Percentiles rank a stretch among this genome's conserved stretches.
These are phyloP conservation scores for Colossoma macropomum DNA, from an alignment of 2,113 vertebrate species.

Conservation along the genomic window DNA sequence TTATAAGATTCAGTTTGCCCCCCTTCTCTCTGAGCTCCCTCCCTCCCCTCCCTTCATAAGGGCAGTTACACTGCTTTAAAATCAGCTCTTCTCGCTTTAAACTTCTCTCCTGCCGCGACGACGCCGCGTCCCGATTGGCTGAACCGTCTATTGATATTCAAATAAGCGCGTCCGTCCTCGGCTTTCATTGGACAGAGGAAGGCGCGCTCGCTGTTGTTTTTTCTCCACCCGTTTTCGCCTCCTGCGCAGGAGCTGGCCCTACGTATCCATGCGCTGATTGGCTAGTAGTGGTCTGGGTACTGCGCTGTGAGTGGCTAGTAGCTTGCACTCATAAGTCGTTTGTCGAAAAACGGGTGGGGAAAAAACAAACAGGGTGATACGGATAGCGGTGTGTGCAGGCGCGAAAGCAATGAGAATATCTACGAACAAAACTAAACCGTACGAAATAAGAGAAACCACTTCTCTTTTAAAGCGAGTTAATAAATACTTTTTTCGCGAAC, in stretches of 20 bases:
- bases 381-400: no score
- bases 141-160: conserved; percentile 50
- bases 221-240: background rate
- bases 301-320: no score
- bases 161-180: conserved; percentile 54
- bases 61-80: no score
- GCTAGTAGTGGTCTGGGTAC: background rate
- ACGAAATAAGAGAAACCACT: no score
- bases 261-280: background rate
- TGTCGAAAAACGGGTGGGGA: no score
- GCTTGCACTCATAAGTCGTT: no score
- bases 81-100: conserved; percentile 2
- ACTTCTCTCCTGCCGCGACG: conserved; percentile 21
- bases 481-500: no score
- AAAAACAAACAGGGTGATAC: no score
- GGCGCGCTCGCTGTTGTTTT: background rate
- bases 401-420: no score
- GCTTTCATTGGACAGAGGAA: conserved; percentile 62
- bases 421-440: no score
- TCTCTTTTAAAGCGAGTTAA: no score
- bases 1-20: conserved; percentile 5
- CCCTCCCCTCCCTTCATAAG: background rate
- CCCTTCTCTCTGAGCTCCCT: background rate
- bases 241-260: background rate
- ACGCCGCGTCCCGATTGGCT: conserved; percentile 65